A percentile compares a stretch with the other conserved stretches of the same genome.
These are phyloP conservation scores for Drosophila nigricruria DNA, from an alignment of 2,888 invertebrate species.

Conservation along the genomic window DNA sequence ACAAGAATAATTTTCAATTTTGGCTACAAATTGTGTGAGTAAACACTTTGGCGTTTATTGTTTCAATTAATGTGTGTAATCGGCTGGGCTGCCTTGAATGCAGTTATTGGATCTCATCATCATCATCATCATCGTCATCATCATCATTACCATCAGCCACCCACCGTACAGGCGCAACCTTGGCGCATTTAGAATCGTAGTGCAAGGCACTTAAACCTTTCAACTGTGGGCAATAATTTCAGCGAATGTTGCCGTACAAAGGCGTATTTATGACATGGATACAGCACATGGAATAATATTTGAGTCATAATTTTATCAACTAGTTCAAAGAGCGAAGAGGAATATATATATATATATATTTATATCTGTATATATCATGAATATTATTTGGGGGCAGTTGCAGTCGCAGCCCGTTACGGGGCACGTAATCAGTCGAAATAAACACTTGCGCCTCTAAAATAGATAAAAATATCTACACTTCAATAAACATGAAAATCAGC, in stretches of 20 bases:
- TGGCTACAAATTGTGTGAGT: neutral
- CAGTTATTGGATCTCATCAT: conserved; percentile 28
- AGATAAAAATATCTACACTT: conserved; percentile 82
- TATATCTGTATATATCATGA: conserved; percentile 25
- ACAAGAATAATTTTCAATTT: neutral
- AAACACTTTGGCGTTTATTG: conserved; percentile 5
- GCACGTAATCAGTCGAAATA: conserved; percentile 78
- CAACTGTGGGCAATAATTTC: conserved; percentile 48
- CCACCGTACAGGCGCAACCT: conserved; percentile 28
- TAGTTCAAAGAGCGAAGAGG: conserved; percentile 38
- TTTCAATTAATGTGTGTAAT: conserved; percentile 1
- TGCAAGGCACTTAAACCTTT: conserved; percentile 38
- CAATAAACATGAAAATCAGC: conserved; percentile 82
- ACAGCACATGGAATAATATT: conserved; percentile 52
- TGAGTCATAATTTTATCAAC: conserved; percentile 66
- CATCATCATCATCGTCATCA: conserved; percentile 33
- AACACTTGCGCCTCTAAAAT: conserved; percentile 79
- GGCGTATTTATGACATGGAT: conserved; percentile 56
- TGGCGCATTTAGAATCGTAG: conserved; percentile 11
- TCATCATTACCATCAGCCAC: conserved; percentile 24
- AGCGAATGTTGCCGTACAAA: conserved; percentile 44
- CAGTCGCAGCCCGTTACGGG: conserved; percentile 23
- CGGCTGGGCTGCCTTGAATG: conserved; percentile 24
- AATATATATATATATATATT: neutral
- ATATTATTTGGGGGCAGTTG: conserved; percentile 53